Conservation (phyloP, 2,113 vertebrate genomes). For the Pangasianodon gigas region DNA sequence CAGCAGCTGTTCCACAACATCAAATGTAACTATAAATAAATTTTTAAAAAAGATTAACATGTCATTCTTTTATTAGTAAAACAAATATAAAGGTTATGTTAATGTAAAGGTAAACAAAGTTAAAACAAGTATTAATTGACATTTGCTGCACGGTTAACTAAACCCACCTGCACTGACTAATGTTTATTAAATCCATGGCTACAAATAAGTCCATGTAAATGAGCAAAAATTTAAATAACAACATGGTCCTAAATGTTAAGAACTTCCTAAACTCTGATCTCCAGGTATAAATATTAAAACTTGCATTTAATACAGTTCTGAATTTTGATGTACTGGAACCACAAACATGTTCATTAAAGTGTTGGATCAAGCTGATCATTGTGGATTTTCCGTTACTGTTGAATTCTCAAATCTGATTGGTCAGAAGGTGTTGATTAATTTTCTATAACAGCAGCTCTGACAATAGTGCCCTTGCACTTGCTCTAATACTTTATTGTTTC, state of each 20-base stretch:
- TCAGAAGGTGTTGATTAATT: not conserved
- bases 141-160: not conserved
- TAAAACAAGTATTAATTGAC: not conserved
- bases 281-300: not conserved
- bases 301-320: not conserved
- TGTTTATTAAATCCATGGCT: not conserved
- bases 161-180: not conserved
- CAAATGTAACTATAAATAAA: not conserved
- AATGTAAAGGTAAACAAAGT: not conserved
- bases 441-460: not conserved
- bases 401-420: not conserved
- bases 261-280: not conserved
- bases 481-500: not conserved
- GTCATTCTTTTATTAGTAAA: not conserved
- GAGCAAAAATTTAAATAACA: not conserved
- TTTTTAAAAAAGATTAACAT: not conserved
- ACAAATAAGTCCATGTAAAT: not conserved
- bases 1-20: not conserved
- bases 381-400: not conserved
- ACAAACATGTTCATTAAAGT: not conserved
- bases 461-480: not conserved
- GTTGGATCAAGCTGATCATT: not conserved
- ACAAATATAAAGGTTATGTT: not conserved
- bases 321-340: no score
- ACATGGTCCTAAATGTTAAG: not conserved